Conservation (phyloP, 2,797 vertebrate species). For the Acanthurus lineatus region DNA sequence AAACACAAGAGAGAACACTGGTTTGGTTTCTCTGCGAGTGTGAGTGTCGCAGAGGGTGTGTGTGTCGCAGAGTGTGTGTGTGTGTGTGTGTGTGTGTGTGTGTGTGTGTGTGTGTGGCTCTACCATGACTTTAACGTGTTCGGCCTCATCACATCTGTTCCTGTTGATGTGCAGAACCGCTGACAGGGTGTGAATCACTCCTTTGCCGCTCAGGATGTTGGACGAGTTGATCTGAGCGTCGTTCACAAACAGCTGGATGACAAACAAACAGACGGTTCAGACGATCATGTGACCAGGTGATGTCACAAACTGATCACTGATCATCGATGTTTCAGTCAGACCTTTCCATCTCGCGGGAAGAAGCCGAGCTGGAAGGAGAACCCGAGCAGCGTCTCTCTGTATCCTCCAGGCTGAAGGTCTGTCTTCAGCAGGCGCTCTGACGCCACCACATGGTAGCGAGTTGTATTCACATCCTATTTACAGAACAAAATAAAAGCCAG, state of each 20-base stretch:
- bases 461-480: conserved; percentile 86
- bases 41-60: no score
- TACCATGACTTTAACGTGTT: conserved; percentile 51
- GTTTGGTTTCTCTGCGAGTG: neutral
- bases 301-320: neutral
- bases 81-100: no score
- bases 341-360: conserved; percentile 86
- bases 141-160: conserved; percentile 91
- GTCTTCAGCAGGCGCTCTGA: conserved; percentile 87
- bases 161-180: conserved; percentile 90
- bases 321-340: neutral
- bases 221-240: conserved; percentile 87
- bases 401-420: conserved; percentile 88
- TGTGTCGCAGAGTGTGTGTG: no score
- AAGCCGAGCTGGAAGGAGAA: conserved; percentile 89
- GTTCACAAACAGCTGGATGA: conserved; percentile 90
- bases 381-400: conserved; percentile 92
- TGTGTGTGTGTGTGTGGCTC: neutral
- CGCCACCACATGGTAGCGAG: conserved; percentile 90
- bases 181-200: conserved; percentile 91
- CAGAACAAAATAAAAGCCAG: conserved; percentile 29
- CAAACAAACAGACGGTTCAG: neutral
- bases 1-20: conserved; percentile 5
- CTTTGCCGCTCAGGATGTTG: conserved; percentile 88
- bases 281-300: neutral